Evolutionary conservation across 2,797 vertebrate genomes (phyloP).

Genomic region (Fratercula arctica): DNA sequence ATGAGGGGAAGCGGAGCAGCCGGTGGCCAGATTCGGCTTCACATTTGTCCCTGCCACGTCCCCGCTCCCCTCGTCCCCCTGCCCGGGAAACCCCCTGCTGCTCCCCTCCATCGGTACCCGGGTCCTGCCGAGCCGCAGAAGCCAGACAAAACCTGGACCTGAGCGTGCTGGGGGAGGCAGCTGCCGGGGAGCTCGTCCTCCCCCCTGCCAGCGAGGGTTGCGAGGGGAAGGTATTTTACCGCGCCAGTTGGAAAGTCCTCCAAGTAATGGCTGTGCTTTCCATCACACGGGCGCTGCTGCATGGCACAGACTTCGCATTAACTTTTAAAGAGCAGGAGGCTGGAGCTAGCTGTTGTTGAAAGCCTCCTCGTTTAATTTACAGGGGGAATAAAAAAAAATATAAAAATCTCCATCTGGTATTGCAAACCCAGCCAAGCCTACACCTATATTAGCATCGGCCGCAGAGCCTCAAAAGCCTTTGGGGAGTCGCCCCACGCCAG

Average conservation of each 20-base stretch:
- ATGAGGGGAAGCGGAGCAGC: not conserved
- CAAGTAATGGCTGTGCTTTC: not conserved
- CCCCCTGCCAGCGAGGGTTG: not conserved
- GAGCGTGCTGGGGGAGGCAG: not conserved
- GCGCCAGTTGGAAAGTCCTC: not conserved
- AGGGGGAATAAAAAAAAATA: not conserved
- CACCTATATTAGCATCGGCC: not conserved
- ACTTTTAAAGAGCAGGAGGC: constrained; percentile 56
- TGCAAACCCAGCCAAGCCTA: not conserved
- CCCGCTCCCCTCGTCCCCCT: not conserved
- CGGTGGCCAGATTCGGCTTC: accelerated
- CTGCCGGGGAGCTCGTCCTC: not conserved
- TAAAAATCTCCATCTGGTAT: not conserved
- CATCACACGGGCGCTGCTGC: not conserved
- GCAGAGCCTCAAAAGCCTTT: not conserved
- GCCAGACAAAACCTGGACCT: not conserved
- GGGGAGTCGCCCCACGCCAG: accelerated
- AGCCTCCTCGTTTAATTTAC: constrained; percentile 31
- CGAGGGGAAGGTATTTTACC: not conserved
- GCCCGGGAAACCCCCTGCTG: not conserved
- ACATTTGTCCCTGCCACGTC: not conserved
- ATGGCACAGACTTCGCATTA: constrained; percentile 29
- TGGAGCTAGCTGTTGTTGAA: constrained; percentile 12
- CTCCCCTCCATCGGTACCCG: not conserved
- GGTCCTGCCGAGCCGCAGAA: not conserved